A percentile compares a stretch with the other conserved stretches of the same genome.
Evolutionary conservation across 2,888 invertebrate species (phyloP).

Genomic region (Hermaeophaga mercurialis): DNA sequence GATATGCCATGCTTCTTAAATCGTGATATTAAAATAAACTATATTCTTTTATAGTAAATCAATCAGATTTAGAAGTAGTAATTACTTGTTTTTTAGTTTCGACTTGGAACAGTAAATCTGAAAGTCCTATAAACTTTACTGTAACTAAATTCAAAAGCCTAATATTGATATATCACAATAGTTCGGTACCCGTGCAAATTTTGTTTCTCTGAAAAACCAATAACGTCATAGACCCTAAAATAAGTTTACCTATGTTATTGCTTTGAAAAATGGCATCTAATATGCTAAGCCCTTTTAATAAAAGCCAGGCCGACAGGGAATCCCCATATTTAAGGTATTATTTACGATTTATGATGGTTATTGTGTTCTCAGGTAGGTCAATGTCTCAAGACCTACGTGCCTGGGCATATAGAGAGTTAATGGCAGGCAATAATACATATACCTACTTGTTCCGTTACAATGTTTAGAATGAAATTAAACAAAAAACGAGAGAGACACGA

Average conservation of each 20-base stretch:
- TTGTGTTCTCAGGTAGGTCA: slow-evolving; percentile 10
- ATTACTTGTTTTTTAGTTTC: no score
- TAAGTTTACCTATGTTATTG: slow-evolving; percentile 6
- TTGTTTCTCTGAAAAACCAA: not conserved
- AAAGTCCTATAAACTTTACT: no score
- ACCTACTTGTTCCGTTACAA: not conserved
- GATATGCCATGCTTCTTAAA: no score
- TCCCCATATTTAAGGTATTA: slow-evolving; percentile 22
- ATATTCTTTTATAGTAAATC: no score
- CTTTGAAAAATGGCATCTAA: slow-evolving; percentile 22
- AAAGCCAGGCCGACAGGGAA: slow-evolving; percentile 27
- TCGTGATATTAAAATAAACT: no score
- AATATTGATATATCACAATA: no score
- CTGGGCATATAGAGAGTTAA: slow-evolving; percentile 1
- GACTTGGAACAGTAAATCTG: no score
- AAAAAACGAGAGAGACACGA: no score
- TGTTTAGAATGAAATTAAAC: not conserved
- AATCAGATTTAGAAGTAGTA: no score
- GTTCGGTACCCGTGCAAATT: no score
- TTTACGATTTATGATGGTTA: slow-evolving; percentile 14
- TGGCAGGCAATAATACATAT: not conserved
- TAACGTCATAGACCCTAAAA: not conserved
- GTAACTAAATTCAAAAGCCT: no score
- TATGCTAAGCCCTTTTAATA: slow-evolving; percentile 25
- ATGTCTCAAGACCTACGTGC: slow-evolving; percentile 11